phyloP scores from a whole-genome alignment of 1,140 invertebrate genomes.

The Drosophila saltans region DNA sequence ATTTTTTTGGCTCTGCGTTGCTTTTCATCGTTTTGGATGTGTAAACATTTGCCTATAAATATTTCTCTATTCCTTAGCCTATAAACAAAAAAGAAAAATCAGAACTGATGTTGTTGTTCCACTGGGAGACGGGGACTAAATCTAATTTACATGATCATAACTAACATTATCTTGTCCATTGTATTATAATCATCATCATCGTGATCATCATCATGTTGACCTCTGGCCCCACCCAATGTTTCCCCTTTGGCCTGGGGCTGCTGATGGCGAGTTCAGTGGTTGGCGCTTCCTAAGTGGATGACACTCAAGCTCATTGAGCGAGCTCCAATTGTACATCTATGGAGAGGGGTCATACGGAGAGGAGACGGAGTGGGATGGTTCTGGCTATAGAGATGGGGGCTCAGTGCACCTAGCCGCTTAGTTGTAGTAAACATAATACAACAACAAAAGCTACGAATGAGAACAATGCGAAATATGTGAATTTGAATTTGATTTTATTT shows the following conservation, averaged over 20 bases:
- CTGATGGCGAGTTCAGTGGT: slow-evolving; percentile 74
- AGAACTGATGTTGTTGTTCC: slow-evolving; percentile 21
- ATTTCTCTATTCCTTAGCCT: slow-evolving; percentile 11
- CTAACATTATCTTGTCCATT: slow-evolving; percentile 79
- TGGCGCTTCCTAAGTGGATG: slow-evolving; percentile 81
- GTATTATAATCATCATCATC: slow-evolving; percentile 75
- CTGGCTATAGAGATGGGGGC: slow-evolving; percentile 10
- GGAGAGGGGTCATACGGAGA: slow-evolving; percentile 28
- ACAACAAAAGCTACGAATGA: slow-evolving; percentile 41
- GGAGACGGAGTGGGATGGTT: slow-evolving; percentile 18
- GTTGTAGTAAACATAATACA: slow-evolving; percentile 76
- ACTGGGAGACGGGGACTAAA: slow-evolving; percentile 66
- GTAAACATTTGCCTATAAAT: slow-evolving; percentile 38
- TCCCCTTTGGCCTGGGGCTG: slow-evolving; percentile 34
- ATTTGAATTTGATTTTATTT: slow-evolving; percentile 48
- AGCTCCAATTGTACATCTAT: slow-evolving; percentile 48
- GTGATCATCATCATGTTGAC: slow-evolving; percentile 49
- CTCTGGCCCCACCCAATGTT: slow-evolving; percentile 55
- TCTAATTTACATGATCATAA: slow-evolving; percentile 82
- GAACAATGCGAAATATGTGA: slow-evolving; percentile 75
- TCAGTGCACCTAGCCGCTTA: slow-evolving; percentile 55
- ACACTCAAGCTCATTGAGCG: slow-evolving; percentile 80
- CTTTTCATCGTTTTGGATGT: slow-evolving; percentile 15
- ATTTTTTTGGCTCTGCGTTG: slow-evolving; percentile 23
- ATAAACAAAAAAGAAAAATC: slow-evolving; percentile 11